Base-by-base conservation (phyloP, 2,113 vertebrate species). In the Fregetta grallaria region DNA sequence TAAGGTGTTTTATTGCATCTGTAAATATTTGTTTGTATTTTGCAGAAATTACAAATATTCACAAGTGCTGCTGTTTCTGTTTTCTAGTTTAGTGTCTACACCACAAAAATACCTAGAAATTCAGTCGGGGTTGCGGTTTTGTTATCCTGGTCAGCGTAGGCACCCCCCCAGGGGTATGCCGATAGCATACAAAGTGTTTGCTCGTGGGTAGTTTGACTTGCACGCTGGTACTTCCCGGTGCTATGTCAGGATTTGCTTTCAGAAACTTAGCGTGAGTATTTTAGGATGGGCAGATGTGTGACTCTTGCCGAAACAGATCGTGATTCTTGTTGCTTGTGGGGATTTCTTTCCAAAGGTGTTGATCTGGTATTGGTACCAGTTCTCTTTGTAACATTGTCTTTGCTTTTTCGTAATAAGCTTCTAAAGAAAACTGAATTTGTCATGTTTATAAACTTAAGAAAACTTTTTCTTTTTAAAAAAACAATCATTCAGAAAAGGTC, bases 221-320 rank as follows among this genome's bases (percentile, higher is more conserved):
- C 9, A 2, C 25, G 42, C 47, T 58, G 13, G 6, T 13, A 1
- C 70, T 72, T 56, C 75, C n/a, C 4, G 0, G 14, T 19, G 30
- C 80, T 38, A 7, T 34, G 49, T 26, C 6, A 13, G 77, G 68
- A 10, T 87, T 73, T 93, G 68, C 73, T 84, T 63, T 74, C 45
- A 13, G 10, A 5, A 30, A 65, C 13, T 50, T 63, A 13, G 10
- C 4, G 3, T 1, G 6, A 59, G 22, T 52, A 1, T 74, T 52
- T 90, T 53, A 67, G 59, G 14, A 40, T 47, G 61, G 30, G 26
- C 50, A 68, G 38, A 36, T 66, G 59, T 13, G 40, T 63, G 62
- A 38, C 47, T 29, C 30, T n/a, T 62, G 34, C 71, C 18, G 2
- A 58, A 90, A 44, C 4, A 17, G 59, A 17, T 47, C 0, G 0